Percentiles rank a stretch among this genome's conserved stretches.
phyloP scores from a whole-genome alignment of 2,888 invertebrate species.

The Caradrina clavipalpis region DNA sequence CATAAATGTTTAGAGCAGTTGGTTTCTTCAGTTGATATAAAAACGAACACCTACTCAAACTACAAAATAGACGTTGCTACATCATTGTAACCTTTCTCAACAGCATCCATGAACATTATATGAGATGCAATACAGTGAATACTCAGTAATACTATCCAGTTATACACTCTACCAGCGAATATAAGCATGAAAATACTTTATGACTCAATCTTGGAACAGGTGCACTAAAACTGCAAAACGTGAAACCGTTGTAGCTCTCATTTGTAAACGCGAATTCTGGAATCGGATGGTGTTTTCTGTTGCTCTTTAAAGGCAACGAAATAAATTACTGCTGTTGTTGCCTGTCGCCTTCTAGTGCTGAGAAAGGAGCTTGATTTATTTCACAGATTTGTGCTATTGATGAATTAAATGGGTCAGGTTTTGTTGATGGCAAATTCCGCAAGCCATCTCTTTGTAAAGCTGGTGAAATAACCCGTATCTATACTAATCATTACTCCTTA shows the following conservation, averaged over 20 bases:
- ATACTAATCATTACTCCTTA: too few relatives aligned
- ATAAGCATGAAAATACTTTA: constrained; percentile 50
- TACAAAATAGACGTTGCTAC: not conserved
- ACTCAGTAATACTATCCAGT: constrained; percentile 7
- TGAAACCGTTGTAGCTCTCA: constrained; percentile 35
- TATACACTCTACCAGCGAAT: constrained; percentile 35
- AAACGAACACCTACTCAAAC: too few relatives aligned
- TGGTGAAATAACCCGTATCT: too few relatives aligned
- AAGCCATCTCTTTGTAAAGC: too few relatives aligned
- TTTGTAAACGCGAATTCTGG: constrained; percentile 46
- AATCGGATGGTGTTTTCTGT: constrained; percentile 25
- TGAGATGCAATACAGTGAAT: constrained; percentile 17
- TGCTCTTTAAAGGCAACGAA: constrained; percentile 26
- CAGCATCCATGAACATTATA: constrained; percentile 2
- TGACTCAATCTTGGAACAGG: constrained; percentile 55
- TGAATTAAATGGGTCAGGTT: not conserved
- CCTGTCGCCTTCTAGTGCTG: not conserved
- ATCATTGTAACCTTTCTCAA: constrained; percentile 6
- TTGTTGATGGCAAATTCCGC: too few relatives aligned
- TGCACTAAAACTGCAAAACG: constrained; percentile 47
- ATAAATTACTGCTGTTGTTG: constrained; percentile 14
- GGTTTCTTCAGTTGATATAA: not conserved
- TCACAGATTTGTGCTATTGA: not conserved
- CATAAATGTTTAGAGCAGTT: too few relatives aligned
- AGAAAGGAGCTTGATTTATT: not conserved